phyloP scores from a whole-genome alignment of 2,797 vertebrate genomes.

The Xyrichtys novacula region DNA sequence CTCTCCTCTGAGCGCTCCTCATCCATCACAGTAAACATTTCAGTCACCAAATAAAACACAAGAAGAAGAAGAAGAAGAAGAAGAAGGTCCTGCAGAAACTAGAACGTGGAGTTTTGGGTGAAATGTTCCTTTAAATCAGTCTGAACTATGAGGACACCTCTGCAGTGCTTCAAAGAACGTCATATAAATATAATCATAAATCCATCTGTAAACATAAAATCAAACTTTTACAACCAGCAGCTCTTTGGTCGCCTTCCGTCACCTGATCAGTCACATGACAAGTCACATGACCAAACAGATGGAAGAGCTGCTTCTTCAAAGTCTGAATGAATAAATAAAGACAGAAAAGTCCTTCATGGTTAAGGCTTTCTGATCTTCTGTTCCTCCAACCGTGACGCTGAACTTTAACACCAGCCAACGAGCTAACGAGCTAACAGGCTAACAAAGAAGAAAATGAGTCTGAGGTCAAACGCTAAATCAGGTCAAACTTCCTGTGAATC shows the following conservation, averaged over 20 bases:
- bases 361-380: not conserved
- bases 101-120: too few relatives aligned
- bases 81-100: too few relatives aligned
- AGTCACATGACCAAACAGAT: not conserved
- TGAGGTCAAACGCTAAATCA: too few relatives aligned
- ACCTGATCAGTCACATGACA: too few relatives aligned
- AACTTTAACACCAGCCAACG: not conserved
- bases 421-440: not conserved
- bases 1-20: slow-evolving; percentile 15
- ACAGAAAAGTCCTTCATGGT: not conserved
- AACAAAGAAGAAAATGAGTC: too few relatives aligned
- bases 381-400: not conserved
- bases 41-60: not conserved
- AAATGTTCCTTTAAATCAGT: not conserved
- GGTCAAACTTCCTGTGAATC: too few relatives aligned
- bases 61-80: not conserved
- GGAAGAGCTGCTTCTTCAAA: not conserved
- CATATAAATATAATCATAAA: not conserved
- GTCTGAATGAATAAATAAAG: not conserved
- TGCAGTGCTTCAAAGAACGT: not conserved
- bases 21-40: slow-evolving; percentile 5
- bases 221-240: not conserved
- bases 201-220: not conserved
- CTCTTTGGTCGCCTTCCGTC: too few relatives aligned
- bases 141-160: not conserved